phyloP scores from a whole-genome alignment of 1,140 invertebrate genomes.

The Eulimnadia texana region DNA sequence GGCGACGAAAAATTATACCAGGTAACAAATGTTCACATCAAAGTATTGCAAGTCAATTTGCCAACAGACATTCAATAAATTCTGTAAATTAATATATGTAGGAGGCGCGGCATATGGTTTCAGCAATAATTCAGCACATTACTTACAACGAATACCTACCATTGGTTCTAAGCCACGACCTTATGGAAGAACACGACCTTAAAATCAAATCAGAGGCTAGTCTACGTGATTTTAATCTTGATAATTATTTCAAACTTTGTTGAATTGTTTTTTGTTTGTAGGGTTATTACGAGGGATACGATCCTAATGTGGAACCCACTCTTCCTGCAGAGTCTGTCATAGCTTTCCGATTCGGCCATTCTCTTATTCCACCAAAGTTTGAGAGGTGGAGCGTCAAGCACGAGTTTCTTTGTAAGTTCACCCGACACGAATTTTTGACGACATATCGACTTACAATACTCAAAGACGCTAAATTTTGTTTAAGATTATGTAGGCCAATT shows the following conservation, averaged over 20 bases:
- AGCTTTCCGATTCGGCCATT: conserved; percentile 41
- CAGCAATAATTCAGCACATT: conserved; percentile 38
- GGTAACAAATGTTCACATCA: conserved; percentile 5
- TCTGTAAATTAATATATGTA: conserved; percentile 18
- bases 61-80: background rate
- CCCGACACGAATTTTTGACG: no score
- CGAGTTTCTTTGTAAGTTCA: no score
- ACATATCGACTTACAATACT: background rate
- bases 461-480: background rate
- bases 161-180: conserved; percentile 35
- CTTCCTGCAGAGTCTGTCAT: conserved; percentile 29
- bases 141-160: conserved; percentile 42
- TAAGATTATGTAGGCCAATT: conserved; percentile 11
- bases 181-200: conserved; percentile 28
- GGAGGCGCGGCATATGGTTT: conserved; percentile 36
- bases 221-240: no score
- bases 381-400: conserved; percentile 36
- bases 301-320: conserved; percentile 23
- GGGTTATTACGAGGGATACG: conserved; percentile 34
- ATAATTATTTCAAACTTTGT: no score
- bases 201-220: conserved; percentile 19
- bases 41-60: background rate
- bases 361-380: conserved; percentile 32
- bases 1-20: conserved; percentile 39
- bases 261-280: conserved; percentile 21